Evolutionary conservation across 1,140 invertebrate genomes (phyloP), one percentile per base, ranked within the genome.

Genomic region (Melitaea cinxia): DNA sequence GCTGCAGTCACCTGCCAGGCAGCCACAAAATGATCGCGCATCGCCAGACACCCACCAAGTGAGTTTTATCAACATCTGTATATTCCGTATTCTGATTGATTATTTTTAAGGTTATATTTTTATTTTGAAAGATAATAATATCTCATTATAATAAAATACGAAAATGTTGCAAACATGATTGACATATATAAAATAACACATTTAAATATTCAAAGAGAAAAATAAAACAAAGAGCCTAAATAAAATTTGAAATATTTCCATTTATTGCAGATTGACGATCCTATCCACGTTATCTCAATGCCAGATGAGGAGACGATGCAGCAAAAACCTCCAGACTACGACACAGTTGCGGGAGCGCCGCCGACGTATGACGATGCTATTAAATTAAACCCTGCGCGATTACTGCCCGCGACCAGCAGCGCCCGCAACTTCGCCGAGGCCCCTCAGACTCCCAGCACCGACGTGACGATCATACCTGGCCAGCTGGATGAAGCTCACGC

Each of bases 331-430:
- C 95, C 95, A 19, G 95, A 95, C 75, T 95, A 95, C 80, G 94
- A 95, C 68, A 92, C 93, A 0, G 94, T 95, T 23, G 93, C 93
- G 1, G 94, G 94, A 14, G 92, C 93, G 39, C 94, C 94, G 35
- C 95, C 95, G 0, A 94, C 93, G 23, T 95, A 95, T 77, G 94
- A 95, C 66, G 94, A 95, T 70, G 95, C 95, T 10, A 95, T 95
- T 72, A 95, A 94, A 79, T 83, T 95, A 57, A 93, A 93, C 85
- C 94, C 94, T 26, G 89, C 91, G 39, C 73, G 88, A 1, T 67
- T 91, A 53, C 75, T 92, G 42, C 81, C 82, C 1, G 78, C 87
- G 17, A 81, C 70, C 4, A 83, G 82, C 80, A 83, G 80, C 65
- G 68, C 78, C 23, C 80, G 77, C n/a, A 71, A 54, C 54, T 65